phyloP scores from a whole-genome alignment of 2,113 vertebrate genomes.

The Ceyx margarethae region DNA sequence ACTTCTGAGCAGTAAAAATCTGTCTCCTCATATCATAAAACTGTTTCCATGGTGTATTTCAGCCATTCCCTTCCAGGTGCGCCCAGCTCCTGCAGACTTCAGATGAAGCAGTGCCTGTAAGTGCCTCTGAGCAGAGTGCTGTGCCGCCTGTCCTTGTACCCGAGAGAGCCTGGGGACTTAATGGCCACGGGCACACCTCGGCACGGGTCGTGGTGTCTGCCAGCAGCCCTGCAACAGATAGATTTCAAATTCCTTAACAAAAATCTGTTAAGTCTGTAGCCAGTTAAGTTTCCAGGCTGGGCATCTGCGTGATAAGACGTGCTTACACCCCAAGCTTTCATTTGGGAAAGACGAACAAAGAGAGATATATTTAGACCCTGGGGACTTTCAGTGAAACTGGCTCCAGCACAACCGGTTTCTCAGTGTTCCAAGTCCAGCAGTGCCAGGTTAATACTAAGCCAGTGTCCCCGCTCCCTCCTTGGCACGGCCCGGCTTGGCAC shows the following conservation, averaged over 20 bases:
- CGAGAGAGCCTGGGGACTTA: accelerated
- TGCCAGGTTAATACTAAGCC: not conserved
- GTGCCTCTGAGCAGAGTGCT: accelerated
- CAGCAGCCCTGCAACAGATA: accelerated
- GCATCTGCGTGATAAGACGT: not conserved
- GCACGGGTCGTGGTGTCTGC: accelerated
- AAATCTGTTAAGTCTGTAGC: not conserved
- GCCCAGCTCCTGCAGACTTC: not conserved
- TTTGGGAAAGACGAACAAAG: not conserved
- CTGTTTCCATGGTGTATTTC: not conserved
- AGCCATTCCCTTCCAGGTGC: accelerated
- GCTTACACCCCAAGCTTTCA: not conserved
- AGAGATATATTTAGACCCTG: not conserved
- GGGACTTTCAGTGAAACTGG: not conserved
- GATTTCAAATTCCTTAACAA: not conserved
- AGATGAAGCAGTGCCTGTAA: not conserved
- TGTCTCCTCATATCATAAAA: not conserved
- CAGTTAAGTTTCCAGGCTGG: not conserved
- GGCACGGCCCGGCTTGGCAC: not conserved
- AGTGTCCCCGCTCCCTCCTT: accelerated
- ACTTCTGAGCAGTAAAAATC: not conserved
- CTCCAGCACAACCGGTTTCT: not conserved
- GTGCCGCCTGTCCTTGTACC: not conserved
- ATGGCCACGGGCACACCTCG: accelerated
- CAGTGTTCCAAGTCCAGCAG: accelerated